Base-by-base conservation (phyloP, 2,113 vertebrate species). In the Melospiza melodia region DNA sequence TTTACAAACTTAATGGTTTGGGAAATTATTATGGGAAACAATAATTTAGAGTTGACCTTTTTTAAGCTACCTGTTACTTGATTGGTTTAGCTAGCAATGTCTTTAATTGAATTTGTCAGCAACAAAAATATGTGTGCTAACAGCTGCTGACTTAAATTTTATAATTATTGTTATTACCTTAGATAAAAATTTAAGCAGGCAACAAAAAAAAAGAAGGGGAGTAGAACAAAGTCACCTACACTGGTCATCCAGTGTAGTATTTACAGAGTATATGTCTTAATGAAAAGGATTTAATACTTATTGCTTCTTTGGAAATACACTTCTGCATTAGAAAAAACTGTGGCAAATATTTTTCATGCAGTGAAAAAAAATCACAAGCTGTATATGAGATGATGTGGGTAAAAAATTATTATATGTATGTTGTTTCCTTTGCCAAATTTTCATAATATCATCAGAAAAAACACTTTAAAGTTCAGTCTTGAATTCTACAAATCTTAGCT, bases 21-120 rank as follows among this genome's bases (percentile, higher is more conserved):
- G 94, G 91, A 97, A 98, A 98, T 97, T 96, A 97, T 96, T 96
- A 97, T 95, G 66, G 68, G 89, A 93, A 97, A 95, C 74, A 96
- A 93, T 97, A 96, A 97, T 94, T 97, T 89, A 95, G 93, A 83
- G 86, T 6, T 97, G 97, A 97, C 96, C 97, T 97, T 97, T 97
- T 89, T 59, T 87, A 51, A 96, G 71, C 52, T 97, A 96, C 81
- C 43, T 90, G 58, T 57, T 94, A 96, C 80, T 96, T 95, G 75
- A 97, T 74, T 93, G 92, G 76, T 93, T 97, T 97, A 94, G 44
- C 69, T 84, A 95, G 72, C 52, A 94, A 91, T 52, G 77, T 39
- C 87, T 97, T 80, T 94, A 97, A 97, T 96, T 98, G 93, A 96
- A 97, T 97, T 97, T 97, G 83, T 96, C 94, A 95, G 87, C 66